Percentiles rank a stretch among this genome's conserved stretches.
These are phyloP conservation scores for Oncorhynchus gorbuscha DNA, from an alignment of 2,113 vertebrate species.

Conservation along the genomic window DNA sequence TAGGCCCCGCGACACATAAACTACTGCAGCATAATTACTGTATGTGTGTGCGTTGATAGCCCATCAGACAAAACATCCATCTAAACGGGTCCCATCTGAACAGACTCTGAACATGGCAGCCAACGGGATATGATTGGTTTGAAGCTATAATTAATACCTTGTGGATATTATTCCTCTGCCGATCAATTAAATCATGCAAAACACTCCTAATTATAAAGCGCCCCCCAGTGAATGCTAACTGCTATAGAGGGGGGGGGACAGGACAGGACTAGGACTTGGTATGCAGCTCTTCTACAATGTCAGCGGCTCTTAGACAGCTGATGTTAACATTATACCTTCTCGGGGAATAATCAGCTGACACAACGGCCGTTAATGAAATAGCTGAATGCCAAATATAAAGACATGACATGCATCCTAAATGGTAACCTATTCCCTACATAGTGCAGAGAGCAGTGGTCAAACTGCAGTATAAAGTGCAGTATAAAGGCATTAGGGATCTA, in stretches of 20 bases:
- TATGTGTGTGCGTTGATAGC: conserved; percentile 19
- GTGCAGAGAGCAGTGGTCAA: background rate
- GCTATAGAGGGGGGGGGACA: conserved; percentile 20
- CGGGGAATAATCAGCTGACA: background rate
- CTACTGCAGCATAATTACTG: too few species aligned
- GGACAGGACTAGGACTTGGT: conserved; percentile 42
- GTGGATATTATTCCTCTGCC: conserved; percentile 65
- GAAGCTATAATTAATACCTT: conserved; percentile 72
- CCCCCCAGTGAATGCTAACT: conserved; percentile 38
- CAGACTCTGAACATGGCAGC: conserved; percentile 45
- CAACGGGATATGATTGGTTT: conserved; percentile 46
- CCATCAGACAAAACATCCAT: conserved; percentile 51
- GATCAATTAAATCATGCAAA: conserved; percentile 75
- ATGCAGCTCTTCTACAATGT: conserved; percentile 32
- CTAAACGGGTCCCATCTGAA: conserved; percentile 61
- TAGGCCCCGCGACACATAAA: too few species aligned
- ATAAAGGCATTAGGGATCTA: background rate
- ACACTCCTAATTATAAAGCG: conserved; percentile 68
- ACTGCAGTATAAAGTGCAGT: background rate
- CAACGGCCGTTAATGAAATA: background rate
- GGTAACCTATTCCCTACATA: too few species aligned
- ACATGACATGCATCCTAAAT: background rate
- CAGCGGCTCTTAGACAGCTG: background rate
- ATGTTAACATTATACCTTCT: background rate
- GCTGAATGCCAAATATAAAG: background rate